Evolutionary conservation across 2,113 vertebrate species (phyloP).

Genomic region (Anoura caudifer): DNA sequence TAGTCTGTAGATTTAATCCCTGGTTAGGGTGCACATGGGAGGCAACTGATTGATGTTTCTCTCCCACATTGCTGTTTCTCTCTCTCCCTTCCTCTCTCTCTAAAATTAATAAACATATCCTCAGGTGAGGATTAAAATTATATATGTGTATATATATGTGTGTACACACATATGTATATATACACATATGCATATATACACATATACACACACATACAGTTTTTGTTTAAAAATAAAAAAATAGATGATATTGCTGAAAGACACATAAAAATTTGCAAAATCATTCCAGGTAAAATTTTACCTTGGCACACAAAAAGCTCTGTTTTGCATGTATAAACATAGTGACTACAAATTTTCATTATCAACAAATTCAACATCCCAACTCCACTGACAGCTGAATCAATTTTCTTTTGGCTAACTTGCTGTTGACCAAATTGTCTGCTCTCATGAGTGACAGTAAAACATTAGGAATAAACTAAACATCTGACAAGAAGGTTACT

Average conservation of each 20-base stretch:
- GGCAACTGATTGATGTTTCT: too few species aligned
- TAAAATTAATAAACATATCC: too few species aligned
- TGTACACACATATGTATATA: too few species aligned
- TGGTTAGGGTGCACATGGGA: too few species aligned
- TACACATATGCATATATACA: too few species aligned
- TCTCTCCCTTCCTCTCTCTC: too few species aligned
- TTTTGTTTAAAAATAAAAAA: neutral
- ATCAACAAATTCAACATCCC: constrained; percentile 9
- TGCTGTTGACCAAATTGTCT: constrained; percentile 31
- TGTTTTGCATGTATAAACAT: constrained; percentile 22
- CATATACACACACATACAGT: too few species aligned
- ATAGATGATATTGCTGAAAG: neutral
- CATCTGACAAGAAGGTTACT: neutral
- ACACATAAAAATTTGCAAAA: neutral
- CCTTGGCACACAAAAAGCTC: constrained; percentile 8
- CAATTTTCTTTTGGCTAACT: constrained; percentile 29
- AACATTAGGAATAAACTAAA: neutral
- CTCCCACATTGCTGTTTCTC: too few species aligned
- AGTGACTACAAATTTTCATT: constrained; percentile 32
- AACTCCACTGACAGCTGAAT: neutral
- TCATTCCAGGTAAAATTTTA: constrained; percentile 8
- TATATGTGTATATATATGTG: too few species aligned
- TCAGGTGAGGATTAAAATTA: too few species aligned
- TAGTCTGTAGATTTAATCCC: too few species aligned
- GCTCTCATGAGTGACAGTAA: neutral